Conservation (phyloP, 2,797 vertebrate genomes). For the Podargus strigoides region DNA sequence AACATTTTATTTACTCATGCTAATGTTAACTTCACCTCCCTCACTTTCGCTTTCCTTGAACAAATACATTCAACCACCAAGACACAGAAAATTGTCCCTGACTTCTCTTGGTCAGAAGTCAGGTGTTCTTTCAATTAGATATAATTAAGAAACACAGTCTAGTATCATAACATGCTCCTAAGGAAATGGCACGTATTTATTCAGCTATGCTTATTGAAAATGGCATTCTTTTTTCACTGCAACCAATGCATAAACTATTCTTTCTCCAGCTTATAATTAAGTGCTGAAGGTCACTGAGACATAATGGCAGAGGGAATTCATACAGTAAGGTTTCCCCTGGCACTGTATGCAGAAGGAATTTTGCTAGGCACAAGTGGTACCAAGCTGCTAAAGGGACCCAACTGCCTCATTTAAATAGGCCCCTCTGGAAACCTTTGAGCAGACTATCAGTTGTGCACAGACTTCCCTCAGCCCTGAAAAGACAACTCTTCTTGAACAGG, state of each 20-base stretch:
- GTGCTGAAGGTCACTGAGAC: background rate
- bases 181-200: background rate
- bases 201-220: background rate
- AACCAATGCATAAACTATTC: background rate
- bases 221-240: background rate
- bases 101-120: background rate
- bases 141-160: background rate
- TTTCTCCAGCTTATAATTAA: background rate
- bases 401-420: accelerated
- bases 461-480: background rate
- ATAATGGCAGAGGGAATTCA: background rate
- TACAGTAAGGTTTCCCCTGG: background rate
- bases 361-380: background rate
- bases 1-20: background rate
- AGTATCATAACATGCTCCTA: background rate
- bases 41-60: background rate
- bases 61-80: background rate
- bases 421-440: background rate
- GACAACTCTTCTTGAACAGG: accelerated
- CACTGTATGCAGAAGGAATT: background rate
- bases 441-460: background rate
- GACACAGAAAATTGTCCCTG: background rate
- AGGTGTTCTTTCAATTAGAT: background rate
- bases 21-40: background rate
- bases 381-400: background rate